These are phyloP conservation scores for Lepidocyrtinus sp. DNA, from an alignment of 2,888 invertebrate species.

Conservation along the genomic window DNA sequence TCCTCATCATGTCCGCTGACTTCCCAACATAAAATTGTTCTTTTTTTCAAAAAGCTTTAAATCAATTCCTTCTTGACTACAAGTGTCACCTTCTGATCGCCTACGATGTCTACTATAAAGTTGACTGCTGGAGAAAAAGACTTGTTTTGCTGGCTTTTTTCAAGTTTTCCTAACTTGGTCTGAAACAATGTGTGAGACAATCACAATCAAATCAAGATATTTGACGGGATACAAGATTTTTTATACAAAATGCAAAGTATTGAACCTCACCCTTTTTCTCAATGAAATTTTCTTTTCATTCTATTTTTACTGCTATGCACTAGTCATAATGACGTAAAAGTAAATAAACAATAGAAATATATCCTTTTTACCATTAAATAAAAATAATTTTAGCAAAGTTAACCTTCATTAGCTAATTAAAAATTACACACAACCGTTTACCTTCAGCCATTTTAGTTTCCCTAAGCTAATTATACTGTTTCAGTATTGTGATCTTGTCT, in stretches of 20 bases:
- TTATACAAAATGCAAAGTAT: slow-evolving; percentile 17
- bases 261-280: background rate
- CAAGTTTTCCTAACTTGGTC: background rate
- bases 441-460: too few species aligned
- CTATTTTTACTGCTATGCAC: too few species aligned
- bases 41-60: slow-evolving; percentile 50
- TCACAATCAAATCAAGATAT: background rate
- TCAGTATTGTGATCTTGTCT: too few species aligned
- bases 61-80: slow-evolving; percentile 49
- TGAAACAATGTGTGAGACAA: slow-evolving; percentile 14
- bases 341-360: too few species aligned
- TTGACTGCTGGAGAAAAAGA: background rate
- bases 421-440: too few species aligned
- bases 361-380: too few species aligned
- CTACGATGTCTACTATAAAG: background rate
- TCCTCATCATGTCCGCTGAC: slow-evolving; percentile 30
- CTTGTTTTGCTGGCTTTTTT: background rate
- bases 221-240: too few species aligned
- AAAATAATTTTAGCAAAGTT: too few species aligned
- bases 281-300: background rate
- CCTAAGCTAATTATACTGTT: too few species aligned
- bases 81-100: background rate
- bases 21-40: slow-evolving; percentile 41
- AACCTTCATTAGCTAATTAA: too few species aligned
- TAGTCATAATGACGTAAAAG: too few species aligned